Conservation (phyloP, 1,140 invertebrate genomes). For the Melipona quadrifasciata region DNA sequence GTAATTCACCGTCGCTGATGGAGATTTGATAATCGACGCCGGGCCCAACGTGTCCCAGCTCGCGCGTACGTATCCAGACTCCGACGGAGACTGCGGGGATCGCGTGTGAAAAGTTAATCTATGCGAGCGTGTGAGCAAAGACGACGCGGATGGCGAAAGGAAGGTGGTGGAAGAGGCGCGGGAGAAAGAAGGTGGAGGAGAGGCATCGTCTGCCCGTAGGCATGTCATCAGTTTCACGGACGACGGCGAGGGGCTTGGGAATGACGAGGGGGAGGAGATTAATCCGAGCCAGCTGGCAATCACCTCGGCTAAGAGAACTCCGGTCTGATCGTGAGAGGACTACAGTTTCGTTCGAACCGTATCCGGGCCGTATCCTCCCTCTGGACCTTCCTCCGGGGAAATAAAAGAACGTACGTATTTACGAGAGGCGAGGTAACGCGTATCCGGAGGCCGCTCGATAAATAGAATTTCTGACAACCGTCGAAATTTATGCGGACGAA, state of each 20-base stretch:
- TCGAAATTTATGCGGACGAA: slow-evolving; percentile 18
- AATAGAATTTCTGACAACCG: background rate
- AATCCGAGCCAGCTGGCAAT: slow-evolving; percentile 57
- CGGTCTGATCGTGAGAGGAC: slow-evolving; percentile 63
- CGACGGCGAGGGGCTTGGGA: background rate
- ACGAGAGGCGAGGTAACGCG: slow-evolving; percentile 29
- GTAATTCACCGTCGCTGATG: slow-evolving; percentile 45
- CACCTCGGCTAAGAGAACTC: slow-evolving; percentile 33
- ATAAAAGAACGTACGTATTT: slow-evolving; percentile 64
- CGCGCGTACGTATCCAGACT: slow-evolving; percentile 40
- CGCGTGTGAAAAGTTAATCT: slow-evolving; percentile 62
- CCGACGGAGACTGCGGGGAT: slow-evolving; percentile 31
- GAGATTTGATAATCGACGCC: slow-evolving; percentile 49
- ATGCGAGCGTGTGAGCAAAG: slow-evolving; percentile 4
- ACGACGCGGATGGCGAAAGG: background rate
- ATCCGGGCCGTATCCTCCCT: background rate
- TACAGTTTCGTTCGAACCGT: slow-evolving; percentile 41
- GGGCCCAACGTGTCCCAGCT: slow-evolving; percentile 10
- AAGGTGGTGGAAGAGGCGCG: slow-evolving; percentile 23
- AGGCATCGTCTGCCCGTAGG: slow-evolving; percentile 26
- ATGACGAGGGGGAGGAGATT: slow-evolving; percentile 37
- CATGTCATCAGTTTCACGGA: slow-evolving; percentile 46
- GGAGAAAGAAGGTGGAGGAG: background rate
- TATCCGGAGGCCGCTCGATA: slow-evolving; percentile 10
- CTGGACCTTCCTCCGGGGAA: slow-evolving; percentile 42